A percentile compares a stretch with the other conserved stretches of the same genome.
phyloP scores from a whole-genome alignment of 2,797 vertebrate genomes.

The Urocyon cinereoargenteus region DNA sequence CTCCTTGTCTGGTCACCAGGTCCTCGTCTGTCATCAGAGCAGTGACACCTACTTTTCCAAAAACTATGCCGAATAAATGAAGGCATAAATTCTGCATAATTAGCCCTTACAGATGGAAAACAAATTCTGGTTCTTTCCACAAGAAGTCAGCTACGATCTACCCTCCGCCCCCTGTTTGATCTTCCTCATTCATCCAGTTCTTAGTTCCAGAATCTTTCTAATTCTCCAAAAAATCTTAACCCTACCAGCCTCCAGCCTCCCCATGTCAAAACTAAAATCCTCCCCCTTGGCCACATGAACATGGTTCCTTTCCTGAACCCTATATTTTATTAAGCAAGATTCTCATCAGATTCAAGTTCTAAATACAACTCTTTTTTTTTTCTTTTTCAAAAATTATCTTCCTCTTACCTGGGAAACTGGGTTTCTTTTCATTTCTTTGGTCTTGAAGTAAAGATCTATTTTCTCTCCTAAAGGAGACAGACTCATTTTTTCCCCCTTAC shows the following conservation, averaged over 20 bases:
- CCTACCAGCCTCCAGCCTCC: background rate
- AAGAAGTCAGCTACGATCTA: background rate
- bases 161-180: rapidly evolving
- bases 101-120: background rate
- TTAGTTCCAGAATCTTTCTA: background rate
- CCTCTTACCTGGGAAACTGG: background rate
- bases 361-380: conserved; percentile 3
- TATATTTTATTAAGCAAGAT: background rate
- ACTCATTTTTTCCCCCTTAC: background rate
- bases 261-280: background rate
- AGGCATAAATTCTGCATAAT: background rate
- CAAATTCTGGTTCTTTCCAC: background rate
- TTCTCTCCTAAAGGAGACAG: conserved; percentile 27
- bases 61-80: background rate
- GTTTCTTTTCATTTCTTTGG: conserved; percentile 46
- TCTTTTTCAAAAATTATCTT: conserved; percentile 7
- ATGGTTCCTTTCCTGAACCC: background rate
- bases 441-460: conserved; percentile 25
- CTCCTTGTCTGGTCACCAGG: background rate
- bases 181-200: background rate
- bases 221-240: background rate
- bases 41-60: background rate
- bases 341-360: background rate
- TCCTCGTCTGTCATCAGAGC: background rate
- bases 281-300: background rate